Percentiles rank a stretch among this genome's conserved stretches.
Conservation (phyloP, 2,797 vertebrate genomes). For the Pyrocephalus nanus region DNA sequence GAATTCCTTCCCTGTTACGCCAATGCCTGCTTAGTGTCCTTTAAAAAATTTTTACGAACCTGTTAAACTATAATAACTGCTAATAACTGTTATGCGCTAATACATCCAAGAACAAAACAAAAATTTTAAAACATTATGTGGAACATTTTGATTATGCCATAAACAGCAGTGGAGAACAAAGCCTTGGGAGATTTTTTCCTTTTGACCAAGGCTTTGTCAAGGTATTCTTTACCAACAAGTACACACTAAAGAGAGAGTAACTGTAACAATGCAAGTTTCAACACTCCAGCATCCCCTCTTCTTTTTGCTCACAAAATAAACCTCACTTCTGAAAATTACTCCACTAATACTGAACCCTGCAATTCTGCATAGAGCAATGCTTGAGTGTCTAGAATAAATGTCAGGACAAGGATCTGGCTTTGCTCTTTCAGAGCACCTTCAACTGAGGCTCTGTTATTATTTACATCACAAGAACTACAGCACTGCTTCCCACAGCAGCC, state of each 20-base stretch:
- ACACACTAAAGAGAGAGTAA: not conserved
- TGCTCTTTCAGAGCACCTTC: not conserved
- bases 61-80: not conserved
- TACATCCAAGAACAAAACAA: not conserved
- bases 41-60: not conserved
- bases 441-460: not conserved
- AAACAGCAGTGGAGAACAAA: not conserved
- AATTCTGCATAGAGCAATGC: not conserved
- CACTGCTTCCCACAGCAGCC: not conserved
- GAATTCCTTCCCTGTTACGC: not conserved
- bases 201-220: not conserved
- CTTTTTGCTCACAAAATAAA: not conserved
- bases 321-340: not conserved
- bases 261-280: not conserved
- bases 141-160: not conserved
- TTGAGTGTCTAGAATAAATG: not conserved
- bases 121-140: not conserved
- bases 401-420: not conserved
- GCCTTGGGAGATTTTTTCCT: not conserved
- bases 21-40: not conserved
- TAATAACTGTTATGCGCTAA: not conserved
- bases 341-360: not conserved
- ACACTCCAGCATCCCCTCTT: not conserved
- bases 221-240: not conserved
- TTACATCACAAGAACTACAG: not conserved